Evolutionary conservation across 2,888 invertebrate genomes (phyloP), one percentile per base, ranked within the genome.

Genomic region (Helleia helle): DNA sequence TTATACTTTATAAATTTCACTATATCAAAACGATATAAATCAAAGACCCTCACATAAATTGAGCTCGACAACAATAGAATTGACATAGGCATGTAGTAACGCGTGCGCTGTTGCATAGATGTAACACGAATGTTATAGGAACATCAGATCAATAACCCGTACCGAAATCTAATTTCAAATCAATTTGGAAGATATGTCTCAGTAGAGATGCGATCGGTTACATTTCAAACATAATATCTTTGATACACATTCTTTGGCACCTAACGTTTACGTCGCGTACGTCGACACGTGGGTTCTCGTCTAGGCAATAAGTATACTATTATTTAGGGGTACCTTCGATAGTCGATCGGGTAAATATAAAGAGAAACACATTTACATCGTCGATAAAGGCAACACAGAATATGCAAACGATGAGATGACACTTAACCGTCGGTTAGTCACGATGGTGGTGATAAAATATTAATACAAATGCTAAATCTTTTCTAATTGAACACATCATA

Each of bases 191-290:
- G 75, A 72, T 71, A 71, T 65, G 63, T 67, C 65, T 62, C 65
- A 68, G 62, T 62, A 65, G 56, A 70, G 70, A 77, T 73, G 73
- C 75, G 65, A 70, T 66, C 65, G 57, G 57, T 74, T 49, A 47
- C 62, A 71, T 73, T 72, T 66, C 71, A 66, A 70, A 75, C 68
- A 72, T 55, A 58, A 56, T 61, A 68, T 77, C 84, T 83, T 84
- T 83, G 83, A 83, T 84, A 79, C 68, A 71, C 73, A 73, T 68
- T 84, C 84, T 84, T 84, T 84, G 84, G 84, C 84, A 84, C 83
- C 79, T 76, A 76, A 77, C 70, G 62, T 57, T 65, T 62, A 71
- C 62, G 63, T 72, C 67, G 59, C 59, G 65, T 59, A 64, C 62
- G 65, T 63, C 36, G 41, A 30, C 29, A 38, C 28, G 27, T 34